These are phyloP conservation scores for Drosophila ohnishii DNA, from an alignment of 1,140 invertebrate genomes.

Conservation along the genomic window DNA sequence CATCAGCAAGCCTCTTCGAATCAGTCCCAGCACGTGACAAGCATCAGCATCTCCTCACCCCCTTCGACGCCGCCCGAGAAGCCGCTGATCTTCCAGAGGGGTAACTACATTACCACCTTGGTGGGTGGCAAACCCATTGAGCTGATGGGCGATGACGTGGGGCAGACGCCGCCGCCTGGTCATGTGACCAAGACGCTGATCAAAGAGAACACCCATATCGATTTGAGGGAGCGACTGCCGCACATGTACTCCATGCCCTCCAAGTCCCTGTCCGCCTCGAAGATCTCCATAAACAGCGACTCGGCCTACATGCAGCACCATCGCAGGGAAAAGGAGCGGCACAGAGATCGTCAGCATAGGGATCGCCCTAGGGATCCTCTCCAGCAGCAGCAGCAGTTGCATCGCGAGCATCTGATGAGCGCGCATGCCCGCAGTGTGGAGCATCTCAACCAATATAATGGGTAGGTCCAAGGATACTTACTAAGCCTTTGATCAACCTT, in stretches of 20 bases:
- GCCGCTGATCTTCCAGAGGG: conserved; percentile 77
- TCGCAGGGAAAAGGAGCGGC: conserved; percentile 69
- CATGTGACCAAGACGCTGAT: conserved; percentile 81
- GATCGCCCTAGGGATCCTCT: conserved; percentile 59
- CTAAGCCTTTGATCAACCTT: neutral
- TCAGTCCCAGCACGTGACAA: conserved; percentile 75
- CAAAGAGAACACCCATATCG: conserved; percentile 77
- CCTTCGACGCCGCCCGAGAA: conserved; percentile 74
- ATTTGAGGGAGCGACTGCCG: conserved; percentile 57
- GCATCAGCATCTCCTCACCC: conserved; percentile 82
- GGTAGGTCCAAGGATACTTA: conserved; percentile 37
- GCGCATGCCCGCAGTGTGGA: conserved; percentile 78
- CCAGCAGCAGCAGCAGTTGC: conserved; percentile 69
- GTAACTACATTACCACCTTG: conserved; percentile 82
- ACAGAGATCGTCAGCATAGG: conserved; percentile 64
- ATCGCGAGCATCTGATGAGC: conserved; percentile 66
- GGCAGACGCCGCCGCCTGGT: conserved; percentile 27
- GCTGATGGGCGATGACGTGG: conserved; percentile 60
- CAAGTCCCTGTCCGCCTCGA: conserved; percentile 79
- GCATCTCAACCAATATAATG: conserved; percentile 78
- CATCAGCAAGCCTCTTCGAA: conserved; percentile 35
- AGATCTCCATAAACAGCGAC: conserved; percentile 82
- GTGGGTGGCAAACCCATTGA: conserved; percentile 82
- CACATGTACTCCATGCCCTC: conserved; percentile 71
- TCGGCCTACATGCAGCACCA: conserved; percentile 73